A percentile compares a stretch with the other conserved stretches of the same genome.
Conservation (phyloP, 35 echinoderm and acorn worm genomes). For the Acanthaster planci region DNA sequence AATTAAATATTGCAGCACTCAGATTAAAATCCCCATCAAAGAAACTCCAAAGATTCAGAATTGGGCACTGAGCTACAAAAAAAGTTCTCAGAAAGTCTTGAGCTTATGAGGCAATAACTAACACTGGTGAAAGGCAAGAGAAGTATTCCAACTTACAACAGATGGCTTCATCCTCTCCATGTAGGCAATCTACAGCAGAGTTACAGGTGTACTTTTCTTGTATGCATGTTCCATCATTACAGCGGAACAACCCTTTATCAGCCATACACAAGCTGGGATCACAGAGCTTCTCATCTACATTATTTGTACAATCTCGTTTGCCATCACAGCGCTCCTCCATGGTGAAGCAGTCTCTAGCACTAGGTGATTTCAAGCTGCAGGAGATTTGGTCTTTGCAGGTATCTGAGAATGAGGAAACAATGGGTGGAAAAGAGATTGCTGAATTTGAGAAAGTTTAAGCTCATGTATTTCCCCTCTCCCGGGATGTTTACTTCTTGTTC, state of each 20-base stretch:
- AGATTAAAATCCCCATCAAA: no score
- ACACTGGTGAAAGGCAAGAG: no score
- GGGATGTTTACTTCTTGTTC: no score
- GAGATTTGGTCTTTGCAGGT: constrained; percentile 57
- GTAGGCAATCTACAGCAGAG: constrained; percentile 47
- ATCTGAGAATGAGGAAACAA: constrained; percentile 15
- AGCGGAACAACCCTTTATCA: constrained; percentile 66
- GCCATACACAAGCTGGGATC: constrained; percentile 46
- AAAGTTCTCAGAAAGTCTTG: background rate
- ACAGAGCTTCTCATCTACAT: constrained; percentile 71
- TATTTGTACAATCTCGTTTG: constrained; percentile 31
- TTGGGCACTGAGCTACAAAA: no score
- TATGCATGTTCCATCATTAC: constrained; percentile 65
- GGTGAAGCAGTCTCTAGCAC: constrained; percentile 42
- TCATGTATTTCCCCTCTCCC: no score
- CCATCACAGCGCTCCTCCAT: constrained; percentile 69
- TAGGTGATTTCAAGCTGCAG: constrained; percentile 27
- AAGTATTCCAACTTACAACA: constrained; percentile 72
- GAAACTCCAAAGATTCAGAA: no score
- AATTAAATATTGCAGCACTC: no score
- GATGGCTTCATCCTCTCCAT: constrained; percentile 72
- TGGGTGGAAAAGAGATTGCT: background rate
- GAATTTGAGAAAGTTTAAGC: background rate
- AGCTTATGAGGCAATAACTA: background rate
- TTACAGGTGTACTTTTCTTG: constrained; percentile 82